Evolutionary conservation across 2,113 vertebrate species (phyloP).

Genomic region (Pterocles orientalis): DNA sequence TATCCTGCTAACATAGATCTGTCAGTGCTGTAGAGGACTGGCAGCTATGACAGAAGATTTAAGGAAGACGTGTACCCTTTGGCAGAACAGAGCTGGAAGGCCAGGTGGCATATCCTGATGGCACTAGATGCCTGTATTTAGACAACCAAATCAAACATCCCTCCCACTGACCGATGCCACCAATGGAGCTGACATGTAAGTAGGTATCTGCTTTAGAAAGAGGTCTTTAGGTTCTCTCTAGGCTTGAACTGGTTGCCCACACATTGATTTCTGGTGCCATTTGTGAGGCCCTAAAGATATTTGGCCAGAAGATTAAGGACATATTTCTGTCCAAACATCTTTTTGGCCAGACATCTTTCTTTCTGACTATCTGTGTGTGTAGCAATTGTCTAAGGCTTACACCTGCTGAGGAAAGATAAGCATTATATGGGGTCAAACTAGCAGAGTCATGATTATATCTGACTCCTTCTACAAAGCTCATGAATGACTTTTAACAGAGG

Average conservation of each 20-base stretch:
- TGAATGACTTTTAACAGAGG: neutral
- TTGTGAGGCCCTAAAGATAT: neutral
- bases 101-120: neutral
- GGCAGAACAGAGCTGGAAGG: neutral
- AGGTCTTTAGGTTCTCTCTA: neutral
- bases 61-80: neutral
- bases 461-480: neutral
- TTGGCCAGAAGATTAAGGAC: neutral
- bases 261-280: neutral
- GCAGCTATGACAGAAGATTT: neutral
- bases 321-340: neutral
- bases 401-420: constrained; percentile 16
- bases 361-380: neutral
- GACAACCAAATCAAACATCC: neutral
- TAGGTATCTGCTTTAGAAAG: neutral
- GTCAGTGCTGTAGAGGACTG: neutral
- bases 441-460: neutral
- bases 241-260: neutral
- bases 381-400: neutral
- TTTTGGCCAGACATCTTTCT: neutral
- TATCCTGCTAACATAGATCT: neutral
- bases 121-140: neutral
- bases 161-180: neutral
- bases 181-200: neutral
- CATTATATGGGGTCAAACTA: neutral